These are phyloP conservation scores for Melierax canorus DNA, from an alignment of 2,113 vertebrate genomes.

Conservation along the genomic window DNA sequence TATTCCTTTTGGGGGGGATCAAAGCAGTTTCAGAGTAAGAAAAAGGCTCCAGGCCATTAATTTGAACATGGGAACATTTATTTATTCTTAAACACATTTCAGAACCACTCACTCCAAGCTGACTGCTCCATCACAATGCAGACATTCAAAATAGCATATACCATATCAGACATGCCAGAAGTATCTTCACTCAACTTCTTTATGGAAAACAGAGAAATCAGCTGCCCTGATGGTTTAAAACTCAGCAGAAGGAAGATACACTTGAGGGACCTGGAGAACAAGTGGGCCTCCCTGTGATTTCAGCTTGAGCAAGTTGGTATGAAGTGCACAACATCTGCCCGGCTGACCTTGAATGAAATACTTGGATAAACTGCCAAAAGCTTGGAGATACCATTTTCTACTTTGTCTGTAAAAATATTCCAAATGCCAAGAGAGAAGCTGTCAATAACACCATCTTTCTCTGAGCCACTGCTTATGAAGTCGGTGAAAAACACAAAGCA, in stretches of 20 bases:
- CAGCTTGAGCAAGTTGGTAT: background rate
- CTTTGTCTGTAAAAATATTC: background rate
- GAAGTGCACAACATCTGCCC: background rate
- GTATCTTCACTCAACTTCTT: background rate
- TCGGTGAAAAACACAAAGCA: background rate
- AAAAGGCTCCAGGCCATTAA: background rate
- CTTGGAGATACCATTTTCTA: background rate
- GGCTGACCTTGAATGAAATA: background rate
- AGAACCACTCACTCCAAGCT: background rate
- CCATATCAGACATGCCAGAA: fast-evolving
- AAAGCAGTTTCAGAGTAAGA: background rate
- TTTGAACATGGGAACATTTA: background rate
- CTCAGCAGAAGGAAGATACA: background rate
- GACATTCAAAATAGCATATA: background rate
- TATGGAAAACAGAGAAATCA: background rate
- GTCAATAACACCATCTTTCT: background rate
- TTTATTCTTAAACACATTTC: background rate
- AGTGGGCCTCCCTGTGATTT: background rate
- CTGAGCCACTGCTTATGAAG: background rate
- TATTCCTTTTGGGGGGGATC: background rate
- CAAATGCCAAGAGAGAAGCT: background rate
- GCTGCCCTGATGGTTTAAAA: background rate
- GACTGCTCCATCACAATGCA: background rate
- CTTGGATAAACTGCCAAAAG: background rate
- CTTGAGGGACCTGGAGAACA: background rate